Percentiles rank a stretch among this genome's conserved stretches.
phyloP scores from a whole-genome alignment of 2,113 vertebrate genomes.

The Seriola quinqueradiata region DNA sequence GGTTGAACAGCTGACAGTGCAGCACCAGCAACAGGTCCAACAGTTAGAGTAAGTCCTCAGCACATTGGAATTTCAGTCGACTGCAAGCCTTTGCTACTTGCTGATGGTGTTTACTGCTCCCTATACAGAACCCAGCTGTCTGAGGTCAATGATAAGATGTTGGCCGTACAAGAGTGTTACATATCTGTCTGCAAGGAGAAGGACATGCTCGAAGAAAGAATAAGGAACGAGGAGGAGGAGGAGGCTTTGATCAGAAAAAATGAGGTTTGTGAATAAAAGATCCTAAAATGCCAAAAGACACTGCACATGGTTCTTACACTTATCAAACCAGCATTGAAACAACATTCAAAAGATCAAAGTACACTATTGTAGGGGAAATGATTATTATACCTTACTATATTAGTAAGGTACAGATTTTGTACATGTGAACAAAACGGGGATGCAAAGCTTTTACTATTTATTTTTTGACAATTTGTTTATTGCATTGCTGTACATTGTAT shows the following conservation, averaged over 20 bases:
- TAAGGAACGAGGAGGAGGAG: slow-evolving; percentile 79
- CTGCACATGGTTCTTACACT: no score
- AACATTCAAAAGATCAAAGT: neutral
- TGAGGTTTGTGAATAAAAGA: slow-evolving; percentile 81
- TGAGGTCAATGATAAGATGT: slow-evolving; percentile 88
- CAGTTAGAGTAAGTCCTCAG: slow-evolving; percentile 86
- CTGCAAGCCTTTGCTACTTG: neutral
- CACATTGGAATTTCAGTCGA: neutral
- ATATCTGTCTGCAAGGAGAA: slow-evolving; percentile 93
- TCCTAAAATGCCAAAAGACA: no score
- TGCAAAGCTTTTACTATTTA: neutral
- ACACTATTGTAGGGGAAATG: neutral
- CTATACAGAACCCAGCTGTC: slow-evolving; percentile 85
- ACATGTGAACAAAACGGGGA: neutral
- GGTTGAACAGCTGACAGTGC: slow-evolving; percentile 83
- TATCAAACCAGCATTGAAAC: neutral
- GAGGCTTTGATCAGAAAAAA: slow-evolving; percentile 81
- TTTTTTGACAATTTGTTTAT: neutral
- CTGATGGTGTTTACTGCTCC: neutral
- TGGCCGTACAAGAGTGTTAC: slow-evolving; percentile 92
- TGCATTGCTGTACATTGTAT: no score
- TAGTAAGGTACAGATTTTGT: neutral
- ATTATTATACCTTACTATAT: no score
- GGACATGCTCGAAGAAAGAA: slow-evolving; percentile 84
- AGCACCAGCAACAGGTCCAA: slow-evolving; percentile 84